Conservation (phyloP, 2,113 vertebrate species). For the Aspiorhynchus laticeps region DNA sequence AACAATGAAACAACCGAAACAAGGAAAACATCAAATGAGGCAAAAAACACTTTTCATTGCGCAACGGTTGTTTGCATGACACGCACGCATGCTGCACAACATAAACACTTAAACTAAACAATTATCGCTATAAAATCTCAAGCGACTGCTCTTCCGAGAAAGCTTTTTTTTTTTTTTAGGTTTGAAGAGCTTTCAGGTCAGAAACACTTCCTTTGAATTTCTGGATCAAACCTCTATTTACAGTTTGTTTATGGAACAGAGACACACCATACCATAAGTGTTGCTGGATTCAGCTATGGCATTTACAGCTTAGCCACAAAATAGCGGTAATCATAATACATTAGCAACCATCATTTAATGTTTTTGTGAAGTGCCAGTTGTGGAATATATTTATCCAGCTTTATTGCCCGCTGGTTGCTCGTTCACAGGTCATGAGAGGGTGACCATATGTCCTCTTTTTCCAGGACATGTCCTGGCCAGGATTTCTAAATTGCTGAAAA, state of each 20-base stretch:
- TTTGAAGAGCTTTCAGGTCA: constrained; percentile 5
- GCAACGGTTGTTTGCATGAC: background rate
- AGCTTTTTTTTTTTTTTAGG: background rate
- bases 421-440: background rate
- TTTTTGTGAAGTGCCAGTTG: background rate
- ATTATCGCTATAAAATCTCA: background rate
- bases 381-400: background rate
- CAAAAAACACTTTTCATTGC: background rate
- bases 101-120: background rate
- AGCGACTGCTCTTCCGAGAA: background rate
- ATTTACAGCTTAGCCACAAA: background rate
- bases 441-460: background rate
- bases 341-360: background rate
- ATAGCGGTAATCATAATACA: background rate
- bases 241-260: background rate
- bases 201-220: constrained; percentile 39
- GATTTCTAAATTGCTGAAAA: background rate
- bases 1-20: background rate
- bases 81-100: background rate
- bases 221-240: constrained; percentile 36
- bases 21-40: background rate
- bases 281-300: background rate
- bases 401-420: background rate
- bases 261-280: background rate
- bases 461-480: background rate